Evolutionary conservation across 1,140 invertebrate species (phyloP), one percentile per base, ranked within the genome.

Genomic region (Augochlora pura): DNA sequence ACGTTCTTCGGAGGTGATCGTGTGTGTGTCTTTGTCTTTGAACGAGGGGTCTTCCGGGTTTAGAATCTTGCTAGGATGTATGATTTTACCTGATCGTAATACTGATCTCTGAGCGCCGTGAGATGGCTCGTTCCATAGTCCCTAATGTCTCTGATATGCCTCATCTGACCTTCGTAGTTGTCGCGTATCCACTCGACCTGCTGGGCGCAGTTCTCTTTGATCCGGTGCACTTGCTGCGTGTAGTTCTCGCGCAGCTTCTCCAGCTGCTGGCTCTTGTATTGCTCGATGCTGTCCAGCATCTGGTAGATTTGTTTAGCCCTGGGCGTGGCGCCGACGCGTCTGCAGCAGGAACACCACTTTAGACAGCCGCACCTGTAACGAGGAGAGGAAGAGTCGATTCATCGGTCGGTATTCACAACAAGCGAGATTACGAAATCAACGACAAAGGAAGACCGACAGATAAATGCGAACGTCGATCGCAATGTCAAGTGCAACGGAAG

Each of bases 161-260:
- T 96, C 32, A 96, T 96, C 93, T 98, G 97, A 21, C 95, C 94
- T 81, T 96, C 95, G 91, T 99, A 99, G 89, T 97, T 98, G 86
- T 96, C 97, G 88, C 97, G 95, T 77, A 99, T 97, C 95, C 96
- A 97, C 88, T 99, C 98, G 91, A 98, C 96, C 94, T 99, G 98
- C 89, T 97, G 96, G 18, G 96, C 95, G 89, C 97, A 99, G 87
- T 99, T 99, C 84, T 99, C 97, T 88, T 97, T 96, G 80, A 99
- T 98, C 84, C 96, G 95, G 88, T 96, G 95, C 63, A 98, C 96
- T 94, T 99, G 98, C 90, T 96, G 95, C 21, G 96, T 96, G 88
- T 99, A 99, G 92, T 99, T 98, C 87, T 99, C 97, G 3, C 97
- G 93, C 59, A 99, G 93, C 82, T 96, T 95, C 90, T 98, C 97